Percentiles rank a stretch among this genome's conserved stretches.
These are phyloP conservation scores for Salvelinus alpinus DNA, from an alignment of 2,113 vertebrate species.

Conservation along the genomic window DNA sequence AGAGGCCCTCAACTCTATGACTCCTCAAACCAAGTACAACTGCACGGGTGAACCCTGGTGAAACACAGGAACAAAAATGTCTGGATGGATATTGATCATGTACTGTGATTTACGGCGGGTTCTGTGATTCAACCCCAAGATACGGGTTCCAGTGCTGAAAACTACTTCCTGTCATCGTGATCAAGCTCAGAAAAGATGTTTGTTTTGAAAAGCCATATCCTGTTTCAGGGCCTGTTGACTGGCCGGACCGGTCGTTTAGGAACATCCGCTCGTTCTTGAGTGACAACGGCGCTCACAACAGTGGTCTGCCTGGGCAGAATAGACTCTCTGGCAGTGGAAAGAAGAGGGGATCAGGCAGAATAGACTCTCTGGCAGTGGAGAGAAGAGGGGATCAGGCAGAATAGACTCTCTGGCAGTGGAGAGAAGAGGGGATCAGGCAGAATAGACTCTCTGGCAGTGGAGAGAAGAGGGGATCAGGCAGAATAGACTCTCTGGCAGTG, in stretches of 20 bases:
- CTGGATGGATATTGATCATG: constrained; percentile 10
- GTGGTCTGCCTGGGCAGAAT: not conserved
- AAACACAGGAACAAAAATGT: constrained; percentile 15
- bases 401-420: too few relatives aligned
- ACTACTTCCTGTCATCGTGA: not conserved
- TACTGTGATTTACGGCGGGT: not conserved
- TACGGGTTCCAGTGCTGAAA: constrained; percentile 9
- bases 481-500: too few relatives aligned
- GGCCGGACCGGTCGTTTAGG: not conserved
- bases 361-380: too few relatives aligned
- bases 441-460: too few relatives aligned
- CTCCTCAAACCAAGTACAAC: constrained; percentile 13
- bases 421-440: too few relatives aligned
- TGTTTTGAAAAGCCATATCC: constrained; percentile 7
- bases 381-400: too few relatives aligned
- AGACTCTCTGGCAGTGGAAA: not conserved
- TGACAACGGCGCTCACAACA: not conserved
- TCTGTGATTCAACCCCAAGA: not conserved
- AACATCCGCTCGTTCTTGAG: constrained; percentile 4
- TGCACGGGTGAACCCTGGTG: constrained; percentile 14
- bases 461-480: too few relatives aligned
- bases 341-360: too few relatives aligned
- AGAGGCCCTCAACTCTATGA: not conserved
- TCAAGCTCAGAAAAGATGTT: not conserved
- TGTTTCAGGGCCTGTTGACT: not conserved